phyloP scores from a whole-genome alignment of 2,797 vertebrate species.

The Leptatherina wallacei region DNA sequence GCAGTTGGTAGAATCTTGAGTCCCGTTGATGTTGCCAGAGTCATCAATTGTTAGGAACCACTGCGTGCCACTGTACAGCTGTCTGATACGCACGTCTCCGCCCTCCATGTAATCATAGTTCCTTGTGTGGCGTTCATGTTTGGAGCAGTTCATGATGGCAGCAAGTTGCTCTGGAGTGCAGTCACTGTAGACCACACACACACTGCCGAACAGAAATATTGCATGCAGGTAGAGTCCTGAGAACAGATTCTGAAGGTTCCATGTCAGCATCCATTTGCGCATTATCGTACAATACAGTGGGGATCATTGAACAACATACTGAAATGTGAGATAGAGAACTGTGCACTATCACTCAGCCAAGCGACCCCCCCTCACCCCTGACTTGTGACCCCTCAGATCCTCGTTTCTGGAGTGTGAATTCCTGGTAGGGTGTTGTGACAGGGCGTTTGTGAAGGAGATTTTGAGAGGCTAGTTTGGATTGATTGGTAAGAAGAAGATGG shows the following conservation, averaged over 20 bases:
- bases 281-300: conserved; percentile 97
- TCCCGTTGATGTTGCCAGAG: conserved; percentile 93
- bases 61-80: conserved; percentile 97
- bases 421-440: conserved; percentile 22
- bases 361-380: conserved; percentile 77
- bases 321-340: conserved; percentile 88
- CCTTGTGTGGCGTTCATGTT: conserved; percentile 94
- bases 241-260: conserved; percentile 97
- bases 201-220: conserved; percentile 91
- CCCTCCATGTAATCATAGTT: conserved; percentile 99
- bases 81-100: conserved; percentile 95
- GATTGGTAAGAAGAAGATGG: conserved; percentile 52
- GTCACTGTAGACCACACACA: conserved; percentile 93
- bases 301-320: conserved; percentile 95
- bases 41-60: conserved; percentile 98
- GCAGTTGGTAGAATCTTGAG: conserved; percentile 94
- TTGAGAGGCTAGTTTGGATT: conserved; percentile 12
- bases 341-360: conserved; percentile 74
- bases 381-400: conserved; percentile 83
- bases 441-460: conserved; percentile 15
- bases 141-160: conserved; percentile 95
- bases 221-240: conserved; percentile 94
- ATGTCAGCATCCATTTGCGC: conserved; percentile 98
- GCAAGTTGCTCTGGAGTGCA: conserved; percentile 95
- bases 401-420: conserved; percentile 43